A percentile compares a stretch with the other conserved stretches of the same genome.
phyloP scores from a whole-genome alignment of 92 coral and sea anemone genomes.

The Epizoanthus rinbou region DNA sequence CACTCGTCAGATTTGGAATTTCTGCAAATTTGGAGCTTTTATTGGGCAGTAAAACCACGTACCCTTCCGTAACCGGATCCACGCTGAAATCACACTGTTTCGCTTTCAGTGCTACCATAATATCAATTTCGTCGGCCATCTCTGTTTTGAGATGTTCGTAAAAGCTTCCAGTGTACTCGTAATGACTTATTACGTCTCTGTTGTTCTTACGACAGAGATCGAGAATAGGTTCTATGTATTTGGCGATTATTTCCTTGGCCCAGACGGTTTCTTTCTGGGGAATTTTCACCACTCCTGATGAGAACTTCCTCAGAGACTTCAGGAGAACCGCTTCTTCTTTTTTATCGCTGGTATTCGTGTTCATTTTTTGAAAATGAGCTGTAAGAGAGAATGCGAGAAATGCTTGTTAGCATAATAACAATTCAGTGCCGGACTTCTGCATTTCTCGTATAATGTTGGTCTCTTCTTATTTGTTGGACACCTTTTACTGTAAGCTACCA shows the following conservation, averaged over 20 bases:
- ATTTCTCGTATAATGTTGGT: too few species aligned
- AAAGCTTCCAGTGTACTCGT: slow-evolving; percentile 43
- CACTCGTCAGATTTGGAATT: background rate
- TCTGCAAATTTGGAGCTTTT: background rate
- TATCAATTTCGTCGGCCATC: slow-evolving; percentile 31
- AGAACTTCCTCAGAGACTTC: slow-evolving; percentile 56
- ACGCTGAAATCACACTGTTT: slow-evolving; percentile 23
- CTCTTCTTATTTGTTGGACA: too few species aligned
- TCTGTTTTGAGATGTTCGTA: slow-evolving; percentile 26
- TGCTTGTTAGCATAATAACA: background rate
- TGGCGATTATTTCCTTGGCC: slow-evolving; percentile 56
- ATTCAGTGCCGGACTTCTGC: too few species aligned
- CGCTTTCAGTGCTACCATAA: slow-evolving; percentile 40
- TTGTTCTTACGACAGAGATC: slow-evolving; percentile 16
- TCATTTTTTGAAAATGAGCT: background rate
- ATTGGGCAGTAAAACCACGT: slow-evolving; percentile 2
- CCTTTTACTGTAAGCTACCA: too few species aligned
- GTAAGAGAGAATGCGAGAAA: background rate
- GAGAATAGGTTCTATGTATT: slow-evolving; percentile 40
- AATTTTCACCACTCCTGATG: slow-evolving; percentile 46
- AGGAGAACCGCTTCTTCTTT: slow-evolving; percentile 37
- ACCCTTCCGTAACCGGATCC: background rate
- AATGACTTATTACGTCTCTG: slow-evolving; percentile 6
- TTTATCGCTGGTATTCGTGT: background rate
- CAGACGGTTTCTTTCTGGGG: slow-evolving; percentile 46